Evolutionary conservation across 2,888 invertebrate genomes (phyloP).

Genomic region (Agrotis segetum): DNA sequence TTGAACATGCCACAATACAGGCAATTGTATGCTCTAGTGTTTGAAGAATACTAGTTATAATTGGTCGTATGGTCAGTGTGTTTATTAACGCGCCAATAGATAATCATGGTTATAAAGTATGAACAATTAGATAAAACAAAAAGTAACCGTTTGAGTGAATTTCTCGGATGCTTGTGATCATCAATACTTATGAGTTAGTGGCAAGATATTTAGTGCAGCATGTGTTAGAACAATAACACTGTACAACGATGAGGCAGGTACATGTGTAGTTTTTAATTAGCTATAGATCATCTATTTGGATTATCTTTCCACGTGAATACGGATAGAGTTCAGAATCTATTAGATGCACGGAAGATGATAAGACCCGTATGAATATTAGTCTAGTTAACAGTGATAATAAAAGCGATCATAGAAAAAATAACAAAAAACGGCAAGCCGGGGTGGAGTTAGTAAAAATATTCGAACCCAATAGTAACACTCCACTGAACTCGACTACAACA

Average conservation of each 20-base stretch:
- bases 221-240: constrained; percentile 36
- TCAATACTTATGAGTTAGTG: constrained; percentile 41
- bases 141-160: constrained; percentile 50
- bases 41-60: constrained; percentile 40
- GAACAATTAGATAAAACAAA: constrained; percentile 73
- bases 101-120: constrained; percentile 55
- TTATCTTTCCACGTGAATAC: constrained; percentile 34
- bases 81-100: constrained; percentile 57
- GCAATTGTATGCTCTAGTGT: constrained; percentile 32
- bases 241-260: constrained; percentile 6
- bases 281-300: constrained; percentile 23
- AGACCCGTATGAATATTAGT: constrained; percentile 1
- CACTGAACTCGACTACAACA: background rate
- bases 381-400: background rate
- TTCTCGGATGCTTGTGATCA: constrained; percentile 47
- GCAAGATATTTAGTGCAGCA: constrained; percentile 46
- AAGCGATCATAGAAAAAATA: background rate
- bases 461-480: too few relatives aligned
- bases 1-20: constrained; percentile 33
- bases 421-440: background rate
- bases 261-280: constrained; percentile 30
- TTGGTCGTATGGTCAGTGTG: constrained; percentile 36
- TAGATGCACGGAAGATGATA: constrained; percentile 10
- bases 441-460: too few relatives aligned
- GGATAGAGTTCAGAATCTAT: constrained; percentile 4